Conservation (phyloP, 2,888 invertebrate genomes). For the Pycnomerus fuliginosus region DNA sequence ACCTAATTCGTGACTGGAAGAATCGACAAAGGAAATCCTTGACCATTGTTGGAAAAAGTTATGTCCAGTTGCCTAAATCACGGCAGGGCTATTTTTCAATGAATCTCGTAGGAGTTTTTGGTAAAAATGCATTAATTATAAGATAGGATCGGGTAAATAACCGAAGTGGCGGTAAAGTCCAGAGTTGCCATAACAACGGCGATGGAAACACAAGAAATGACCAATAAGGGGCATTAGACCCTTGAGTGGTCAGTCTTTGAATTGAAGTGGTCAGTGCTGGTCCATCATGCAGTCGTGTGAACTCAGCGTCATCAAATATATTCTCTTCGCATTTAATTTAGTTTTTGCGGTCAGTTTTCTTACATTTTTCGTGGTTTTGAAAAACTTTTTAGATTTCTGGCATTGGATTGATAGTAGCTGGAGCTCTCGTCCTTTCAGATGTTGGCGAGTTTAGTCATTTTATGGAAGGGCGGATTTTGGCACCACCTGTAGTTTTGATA, state of each 20-base stretch:
- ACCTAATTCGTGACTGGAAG: too few species aligned
- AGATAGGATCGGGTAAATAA: too few species aligned
- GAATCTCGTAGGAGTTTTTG: too few species aligned
- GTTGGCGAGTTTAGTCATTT: slow-evolving; percentile 76
- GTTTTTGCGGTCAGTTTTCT: slow-evolving; percentile 69
- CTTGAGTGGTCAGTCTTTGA: too few species aligned
- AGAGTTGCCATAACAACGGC: neutral
- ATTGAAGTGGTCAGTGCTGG: too few species aligned
- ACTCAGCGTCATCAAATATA: slow-evolving; percentile 72
- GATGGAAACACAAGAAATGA: neutral
- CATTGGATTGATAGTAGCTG: slow-evolving; percentile 71
- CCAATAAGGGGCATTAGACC: neutral
- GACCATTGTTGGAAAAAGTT: too few species aligned
- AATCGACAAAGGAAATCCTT: too few species aligned
- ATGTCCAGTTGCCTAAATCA: too few species aligned
- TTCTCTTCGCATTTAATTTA: slow-evolving; percentile 71
- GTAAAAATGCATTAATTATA: too few species aligned
- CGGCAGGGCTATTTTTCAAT: too few species aligned
- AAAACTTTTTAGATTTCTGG: slow-evolving; percentile 53
- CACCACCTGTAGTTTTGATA: slow-evolving; percentile 82
- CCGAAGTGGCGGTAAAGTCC: neutral
- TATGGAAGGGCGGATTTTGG: slow-evolving; percentile 73
- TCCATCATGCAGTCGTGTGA: slow-evolving; percentile 52
- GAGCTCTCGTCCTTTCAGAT: slow-evolving; percentile 70
- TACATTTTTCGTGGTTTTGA: neutral